Conservation (phyloP, 2,113 vertebrate genomes). For the Gallinago undulata region DNA sequence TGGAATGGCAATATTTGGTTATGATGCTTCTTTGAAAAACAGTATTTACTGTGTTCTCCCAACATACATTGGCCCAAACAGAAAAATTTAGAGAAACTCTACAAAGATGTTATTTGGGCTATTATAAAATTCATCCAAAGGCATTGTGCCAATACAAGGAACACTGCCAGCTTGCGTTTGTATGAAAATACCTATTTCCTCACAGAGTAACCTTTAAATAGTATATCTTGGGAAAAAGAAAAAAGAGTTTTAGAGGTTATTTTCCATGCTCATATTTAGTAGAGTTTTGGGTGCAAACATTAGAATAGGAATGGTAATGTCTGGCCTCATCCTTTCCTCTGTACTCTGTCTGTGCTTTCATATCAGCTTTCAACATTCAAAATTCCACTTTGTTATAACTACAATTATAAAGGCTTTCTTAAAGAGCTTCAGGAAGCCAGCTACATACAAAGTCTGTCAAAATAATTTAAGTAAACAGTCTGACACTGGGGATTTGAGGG, state of each 20-base stretch:
- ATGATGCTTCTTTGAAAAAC: conserved; percentile 50
- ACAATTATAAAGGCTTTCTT: background rate
- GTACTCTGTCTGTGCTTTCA: background rate
- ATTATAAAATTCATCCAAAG: conserved; percentile 7
- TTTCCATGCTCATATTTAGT: background rate
- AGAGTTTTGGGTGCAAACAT: background rate
- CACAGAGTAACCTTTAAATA: background rate
- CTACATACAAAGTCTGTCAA: background rate
- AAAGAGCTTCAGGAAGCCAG: background rate
- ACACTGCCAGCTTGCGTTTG: background rate
- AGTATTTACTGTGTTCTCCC: conserved; percentile 16
- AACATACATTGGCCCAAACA: background rate
- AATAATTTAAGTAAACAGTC: background rate
- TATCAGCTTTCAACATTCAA: background rate
- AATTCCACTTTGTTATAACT: background rate
- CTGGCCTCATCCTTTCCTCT: background rate
- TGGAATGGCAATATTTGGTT: conserved; percentile 47
- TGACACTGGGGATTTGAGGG: background rate
- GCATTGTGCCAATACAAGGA: background rate
- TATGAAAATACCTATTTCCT: background rate
- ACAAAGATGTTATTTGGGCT: conserved; percentile 4
- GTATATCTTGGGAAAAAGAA: background rate
- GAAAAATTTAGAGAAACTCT: conserved; percentile 40
- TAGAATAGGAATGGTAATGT: background rate
- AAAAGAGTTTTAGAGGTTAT: background rate